Conservation (phyloP, 1,140 invertebrate genomes). For the Ylistrum balloti region DNA sequence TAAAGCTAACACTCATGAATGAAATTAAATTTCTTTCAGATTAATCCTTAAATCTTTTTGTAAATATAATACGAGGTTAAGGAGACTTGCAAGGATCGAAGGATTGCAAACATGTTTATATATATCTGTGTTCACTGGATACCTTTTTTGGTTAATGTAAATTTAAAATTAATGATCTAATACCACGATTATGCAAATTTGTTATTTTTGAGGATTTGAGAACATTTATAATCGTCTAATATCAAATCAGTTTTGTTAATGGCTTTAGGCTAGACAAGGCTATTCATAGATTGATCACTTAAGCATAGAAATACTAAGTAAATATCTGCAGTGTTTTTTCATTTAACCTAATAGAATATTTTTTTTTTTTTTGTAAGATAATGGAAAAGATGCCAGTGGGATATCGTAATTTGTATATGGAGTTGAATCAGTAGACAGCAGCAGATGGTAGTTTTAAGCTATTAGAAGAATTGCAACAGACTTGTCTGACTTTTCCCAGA, state of each 20-base stretch:
- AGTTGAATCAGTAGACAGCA: background rate
- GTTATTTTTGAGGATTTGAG: background rate
- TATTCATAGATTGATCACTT: background rate
- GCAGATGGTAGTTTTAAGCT: slow-evolving; percentile 18
- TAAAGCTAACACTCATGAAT: background rate
- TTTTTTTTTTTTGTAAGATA: background rate
- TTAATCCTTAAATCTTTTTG: background rate
- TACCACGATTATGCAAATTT: background rate
- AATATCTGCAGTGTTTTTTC: background rate
- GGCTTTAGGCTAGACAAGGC: background rate
- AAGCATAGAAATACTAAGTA: background rate
- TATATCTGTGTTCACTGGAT: background rate
- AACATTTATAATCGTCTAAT: no score
- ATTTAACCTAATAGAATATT: background rate
- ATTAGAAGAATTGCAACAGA: slow-evolving; percentile 27
- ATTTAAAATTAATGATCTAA: background rate
- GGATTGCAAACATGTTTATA: background rate
- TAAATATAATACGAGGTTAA: background rate
- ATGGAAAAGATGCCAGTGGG: slow-evolving; percentile 31
- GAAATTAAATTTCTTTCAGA: background rate
- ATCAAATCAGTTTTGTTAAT: background rate
- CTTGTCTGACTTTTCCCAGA: background rate
- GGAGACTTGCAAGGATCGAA: background rate
- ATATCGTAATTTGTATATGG: background rate
- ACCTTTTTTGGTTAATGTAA: background rate